Evolutionary conservation across 2,888 invertebrate species (phyloP).

Genomic region (Torymus tubicola): DNA sequence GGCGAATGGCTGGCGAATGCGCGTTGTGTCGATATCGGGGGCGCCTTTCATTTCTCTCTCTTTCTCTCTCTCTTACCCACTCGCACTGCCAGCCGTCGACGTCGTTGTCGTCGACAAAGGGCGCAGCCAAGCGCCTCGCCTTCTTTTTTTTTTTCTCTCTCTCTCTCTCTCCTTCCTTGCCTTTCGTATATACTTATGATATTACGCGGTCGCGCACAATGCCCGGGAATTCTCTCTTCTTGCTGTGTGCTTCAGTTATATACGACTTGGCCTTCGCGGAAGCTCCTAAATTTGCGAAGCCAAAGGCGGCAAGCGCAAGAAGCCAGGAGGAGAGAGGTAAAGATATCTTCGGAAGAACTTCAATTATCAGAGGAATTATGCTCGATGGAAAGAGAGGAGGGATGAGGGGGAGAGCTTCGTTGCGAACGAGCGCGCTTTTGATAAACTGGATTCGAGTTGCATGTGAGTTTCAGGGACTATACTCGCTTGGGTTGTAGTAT

Average conservation of each 20-base stretch:
- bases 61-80: background rate
- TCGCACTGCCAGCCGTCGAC: background rate
- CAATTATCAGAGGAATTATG: constrained; percentile 14
- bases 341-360: constrained; percentile 3
- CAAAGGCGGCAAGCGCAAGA: too few species aligned
- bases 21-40: too few species aligned
- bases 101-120: too few species aligned
- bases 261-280: background rate
- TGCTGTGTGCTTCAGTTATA: background rate
- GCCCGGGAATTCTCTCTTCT: background rate
- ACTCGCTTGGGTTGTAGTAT: too few species aligned
- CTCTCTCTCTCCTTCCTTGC: constrained; percentile 1
- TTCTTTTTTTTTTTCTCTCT: background rate
- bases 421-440: too few species aligned
- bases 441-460: too few species aligned
- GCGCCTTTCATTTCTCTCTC: too few species aligned
- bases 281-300: background rate
- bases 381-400: background rate
- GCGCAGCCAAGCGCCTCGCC: too few species aligned
- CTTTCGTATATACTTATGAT: constrained; percentile 3
- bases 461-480: too few species aligned
- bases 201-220: constrained; percentile 5
- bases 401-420: too few species aligned
- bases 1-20: too few species aligned
- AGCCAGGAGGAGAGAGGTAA: too few species aligned